phyloP scores from a whole-genome alignment of 2,888 invertebrate genomes.

The Lasioglossum zephyrum region DNA sequence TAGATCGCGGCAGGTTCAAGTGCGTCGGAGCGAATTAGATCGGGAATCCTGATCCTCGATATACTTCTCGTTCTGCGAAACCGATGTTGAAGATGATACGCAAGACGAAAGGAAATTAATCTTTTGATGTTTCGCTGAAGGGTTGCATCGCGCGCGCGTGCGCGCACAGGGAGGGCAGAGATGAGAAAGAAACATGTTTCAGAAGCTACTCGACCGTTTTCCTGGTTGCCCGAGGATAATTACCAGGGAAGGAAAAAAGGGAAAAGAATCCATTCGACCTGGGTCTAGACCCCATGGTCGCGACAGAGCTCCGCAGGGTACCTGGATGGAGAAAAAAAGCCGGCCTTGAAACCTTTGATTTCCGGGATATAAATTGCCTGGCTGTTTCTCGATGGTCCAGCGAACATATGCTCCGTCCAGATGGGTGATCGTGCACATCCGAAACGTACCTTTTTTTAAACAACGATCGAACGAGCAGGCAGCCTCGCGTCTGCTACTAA shows the following conservation, averaged over 20 bases:
- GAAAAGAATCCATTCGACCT: neutral
- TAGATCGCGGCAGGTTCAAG: neutral
- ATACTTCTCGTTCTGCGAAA: neutral
- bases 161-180: slow-evolving; percentile 31
- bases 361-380: slow-evolving; percentile 42
- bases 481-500: neutral
- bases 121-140: neutral
- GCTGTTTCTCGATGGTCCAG: slow-evolving; percentile 10
- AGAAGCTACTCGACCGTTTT: slow-evolving; percentile 37
- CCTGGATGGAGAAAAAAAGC: neutral
- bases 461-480: neutral
- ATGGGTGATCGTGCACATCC: slow-evolving; percentile 18
- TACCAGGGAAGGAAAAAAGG: slow-evolving; percentile 21
- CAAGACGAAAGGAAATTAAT: neutral
- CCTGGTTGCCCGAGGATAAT: slow-evolving; percentile 30
- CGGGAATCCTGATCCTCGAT: neutral
- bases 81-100: neutral
- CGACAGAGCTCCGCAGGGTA: neutral
- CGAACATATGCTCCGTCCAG: slow-evolving; percentile 50
- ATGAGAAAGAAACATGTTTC: slow-evolving; percentile 21
- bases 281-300: neutral
- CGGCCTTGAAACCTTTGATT: slow-evolving; percentile 39
- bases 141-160: slow-evolving; percentile 53
- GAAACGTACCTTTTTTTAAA: neutral
- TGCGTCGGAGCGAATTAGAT: neutral